Evolutionary conservation across 2,888 invertebrate species (phyloP).

Genomic region (Romanomermis culicivorax): DNA sequence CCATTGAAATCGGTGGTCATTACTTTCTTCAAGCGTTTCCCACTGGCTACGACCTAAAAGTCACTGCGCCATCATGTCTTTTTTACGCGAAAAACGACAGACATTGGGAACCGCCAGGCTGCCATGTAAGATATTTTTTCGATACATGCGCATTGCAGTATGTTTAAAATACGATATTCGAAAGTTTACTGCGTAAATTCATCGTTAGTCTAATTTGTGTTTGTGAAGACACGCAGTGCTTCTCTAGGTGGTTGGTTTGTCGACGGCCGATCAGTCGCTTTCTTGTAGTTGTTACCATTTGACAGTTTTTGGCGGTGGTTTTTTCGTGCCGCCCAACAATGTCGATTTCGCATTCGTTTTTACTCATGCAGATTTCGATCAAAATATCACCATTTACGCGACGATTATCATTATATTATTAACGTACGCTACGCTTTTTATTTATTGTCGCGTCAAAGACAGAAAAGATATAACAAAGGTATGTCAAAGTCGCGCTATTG

Average conservation of each 20-base stretch:
- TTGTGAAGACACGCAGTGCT: no score
- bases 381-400: conserved; percentile 34
- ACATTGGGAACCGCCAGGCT: conserved; percentile 25
- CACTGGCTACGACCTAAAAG: conserved; percentile 28
- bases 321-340: conserved; percentile 33
- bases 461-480: conserved; percentile 30
- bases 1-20: not conserved
- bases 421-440: conserved; percentile 28
- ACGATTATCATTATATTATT: conserved; percentile 30
- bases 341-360: conserved; percentile 35
- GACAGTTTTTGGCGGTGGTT: conserved; percentile 33
- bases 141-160: no score
- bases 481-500: conserved; percentile 11
- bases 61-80: conserved; percentile 18
- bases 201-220: no score
- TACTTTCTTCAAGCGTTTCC: conserved; percentile 17
- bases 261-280: no score
- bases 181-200: no score
- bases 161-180: no score
- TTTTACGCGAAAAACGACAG: not conserved
- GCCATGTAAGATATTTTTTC: conserved; percentile 20
- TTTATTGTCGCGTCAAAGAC: conserved; percentile 33
- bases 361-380: conserved; percentile 31
- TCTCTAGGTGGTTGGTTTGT: no score
- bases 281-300: conserved; percentile 29